Evolutionary conservation across 2,113 vertebrate species (phyloP), one percentile per base, ranked within the genome.

Genomic region (Nibea coibor): DNA sequence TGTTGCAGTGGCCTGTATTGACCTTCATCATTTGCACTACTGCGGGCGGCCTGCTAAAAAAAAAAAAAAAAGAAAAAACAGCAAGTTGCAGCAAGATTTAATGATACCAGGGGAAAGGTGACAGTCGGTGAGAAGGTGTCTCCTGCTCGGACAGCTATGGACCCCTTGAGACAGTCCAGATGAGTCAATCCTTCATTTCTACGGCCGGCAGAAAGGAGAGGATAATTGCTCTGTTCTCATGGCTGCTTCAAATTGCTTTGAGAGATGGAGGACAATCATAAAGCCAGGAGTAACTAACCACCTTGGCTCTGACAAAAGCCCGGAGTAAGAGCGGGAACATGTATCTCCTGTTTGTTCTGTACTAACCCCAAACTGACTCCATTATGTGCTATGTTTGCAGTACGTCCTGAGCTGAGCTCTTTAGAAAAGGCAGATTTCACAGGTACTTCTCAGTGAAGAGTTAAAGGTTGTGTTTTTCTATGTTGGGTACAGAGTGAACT

Each of bases 171-270:
- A 92, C 87, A 53, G 64, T 47, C 72, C 10, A 82, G 92, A 93
- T 93, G 90, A 93, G 91, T 91, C 90, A 75, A 93, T 92, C 87
- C 84, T 90, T 94, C 91, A 93, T 93, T 91, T 91, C 88, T 87
- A 82, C 84, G 87, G 90, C 84, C 85, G 28, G 81, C 67, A 80
- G 86, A 85, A 76, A 90, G 88, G 64, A 85, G 77, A 90, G 89
- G 87, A 92, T 94, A 94, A 93, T 94, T 94, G 93, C 88, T 91
- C 89, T 88, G 87, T 81, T 93, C 91, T 91, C 83, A 68, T 65
- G 87, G 85, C 73, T 58, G 74, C 86, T 74, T 91, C 72, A 91
- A 90, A 93, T 93, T 92, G 89, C 91, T 93, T 74, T 86, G 91
- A 92, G 89, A 92, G 87, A 88, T 72, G 62, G 85, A 90, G 85